Percentiles rank a stretch among this genome's conserved stretches.
Conservation (phyloP, 2,888 invertebrate genomes). For the Cryptocheilus praepositus region DNA sequence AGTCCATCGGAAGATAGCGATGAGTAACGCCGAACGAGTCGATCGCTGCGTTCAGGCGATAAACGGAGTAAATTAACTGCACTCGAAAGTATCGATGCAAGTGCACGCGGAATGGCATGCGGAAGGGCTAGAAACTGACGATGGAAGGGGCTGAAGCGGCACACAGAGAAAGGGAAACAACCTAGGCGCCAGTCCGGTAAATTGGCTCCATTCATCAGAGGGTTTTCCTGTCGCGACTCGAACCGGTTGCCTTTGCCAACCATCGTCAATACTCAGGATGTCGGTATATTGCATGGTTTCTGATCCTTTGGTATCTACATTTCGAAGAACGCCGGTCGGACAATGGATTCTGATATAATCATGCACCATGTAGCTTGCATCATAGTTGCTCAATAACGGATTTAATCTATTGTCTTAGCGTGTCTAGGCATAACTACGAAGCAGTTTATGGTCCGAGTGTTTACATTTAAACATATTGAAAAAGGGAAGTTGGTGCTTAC, state of each 20-base stretch:
- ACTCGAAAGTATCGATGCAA: constrained; percentile 2
- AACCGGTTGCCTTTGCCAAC: constrained; percentile 33
- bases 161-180: constrained; percentile 45
- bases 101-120: background rate
- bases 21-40: too few species aligned
- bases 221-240: constrained; percentile 54
- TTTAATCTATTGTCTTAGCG: too few species aligned
- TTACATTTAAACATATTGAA: too few species aligned
- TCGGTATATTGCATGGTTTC: constrained; percentile 23
- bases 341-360: too few species aligned
- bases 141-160: constrained; percentile 3
- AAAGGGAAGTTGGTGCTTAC: too few species aligned
- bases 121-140: constrained; percentile 12
- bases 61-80: constrained; percentile 3
- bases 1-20: too few species aligned
- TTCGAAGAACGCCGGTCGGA: constrained; percentile 8
- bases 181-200: constrained; percentile 63
- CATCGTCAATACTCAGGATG: constrained; percentile 28
- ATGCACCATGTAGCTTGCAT: too few species aligned
- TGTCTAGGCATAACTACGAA: too few species aligned
- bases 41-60: too few species aligned
- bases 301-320: constrained; percentile 28
- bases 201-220: constrained; percentile 67
- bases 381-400: too few species aligned
- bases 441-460: too few species aligned